A percentile compares a stretch with the other conserved stretches of the same genome.
phyloP scores from a whole-genome alignment of 2,888 invertebrate species.

The Phrixothrix hirtus region DNA sequence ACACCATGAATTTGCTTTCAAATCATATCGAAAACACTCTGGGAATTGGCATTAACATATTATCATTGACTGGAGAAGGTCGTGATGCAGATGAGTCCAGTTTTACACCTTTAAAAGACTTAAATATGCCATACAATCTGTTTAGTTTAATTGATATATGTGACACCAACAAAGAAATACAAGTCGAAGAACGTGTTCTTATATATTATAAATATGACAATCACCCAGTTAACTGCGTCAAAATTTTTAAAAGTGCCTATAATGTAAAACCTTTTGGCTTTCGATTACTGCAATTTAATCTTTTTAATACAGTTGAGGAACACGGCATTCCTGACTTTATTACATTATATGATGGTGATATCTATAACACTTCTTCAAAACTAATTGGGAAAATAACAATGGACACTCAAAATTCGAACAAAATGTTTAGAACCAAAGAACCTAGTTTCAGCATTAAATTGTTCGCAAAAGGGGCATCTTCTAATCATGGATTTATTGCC shows the following conservation, averaged over 20 bases:
- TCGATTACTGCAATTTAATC: slow-evolving; percentile 84
- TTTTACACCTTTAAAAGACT: slow-evolving; percentile 79
- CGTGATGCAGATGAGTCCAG: slow-evolving; percentile 85
- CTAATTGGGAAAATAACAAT: slow-evolving; percentile 74
- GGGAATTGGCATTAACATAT: slow-evolving; percentile 87
- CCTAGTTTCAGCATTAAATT: slow-evolving; percentile 86
- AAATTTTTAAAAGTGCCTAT: slow-evolving; percentile 88
- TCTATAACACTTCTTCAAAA: slow-evolving; percentile 80
- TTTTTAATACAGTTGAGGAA: slow-evolving; percentile 84
- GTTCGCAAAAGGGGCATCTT: slow-evolving; percentile 93
- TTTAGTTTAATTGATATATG: slow-evolving; percentile 97
- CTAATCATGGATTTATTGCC: slow-evolving; percentile 94
- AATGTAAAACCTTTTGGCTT: slow-evolving; percentile 88
- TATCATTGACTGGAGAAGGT: slow-evolving; percentile 92
- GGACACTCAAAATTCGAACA: slow-evolving; percentile 71
- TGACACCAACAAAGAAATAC: slow-evolving; percentile 89
- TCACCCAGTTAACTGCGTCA: slow-evolving; percentile 94
- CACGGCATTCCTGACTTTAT: slow-evolving; percentile 84
- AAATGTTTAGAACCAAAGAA: slow-evolving; percentile 73
- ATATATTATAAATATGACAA: slow-evolving; percentile 97
- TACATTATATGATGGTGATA: slow-evolving; percentile 88
- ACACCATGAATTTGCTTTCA: slow-evolving; percentile 75
- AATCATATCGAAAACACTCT: slow-evolving; percentile 77
- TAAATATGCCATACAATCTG: slow-evolving; percentile 85
- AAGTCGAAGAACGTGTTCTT: slow-evolving; percentile 85